Evolutionary conservation across 2,888 invertebrate genomes (phyloP).

Genomic region (Subacronicta megacephala): DNA sequence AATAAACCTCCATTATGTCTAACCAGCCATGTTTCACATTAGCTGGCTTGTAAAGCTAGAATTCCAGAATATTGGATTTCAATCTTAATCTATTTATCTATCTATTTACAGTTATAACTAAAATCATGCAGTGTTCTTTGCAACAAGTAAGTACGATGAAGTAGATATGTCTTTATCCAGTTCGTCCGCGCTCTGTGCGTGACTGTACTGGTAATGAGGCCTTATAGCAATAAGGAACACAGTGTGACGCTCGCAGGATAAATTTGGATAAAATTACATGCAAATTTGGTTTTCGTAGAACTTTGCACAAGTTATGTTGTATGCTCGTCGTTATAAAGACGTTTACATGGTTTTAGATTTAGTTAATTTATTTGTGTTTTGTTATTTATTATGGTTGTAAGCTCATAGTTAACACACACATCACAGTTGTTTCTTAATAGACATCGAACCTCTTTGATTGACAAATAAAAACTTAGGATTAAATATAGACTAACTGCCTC

Average conservation of each 20-base stretch:
- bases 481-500: too few relatives aligned
- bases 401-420: too few relatives aligned
- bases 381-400: too few relatives aligned
- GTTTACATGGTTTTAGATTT: not conserved
- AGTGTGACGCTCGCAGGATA: constrained; percentile 42
- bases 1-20: too few relatives aligned
- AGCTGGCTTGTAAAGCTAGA: too few relatives aligned
- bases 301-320: constrained; percentile 14
- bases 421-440: too few relatives aligned
- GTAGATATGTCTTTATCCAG: constrained; percentile 70
- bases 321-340: not conserved
- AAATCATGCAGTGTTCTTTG: constrained; percentile 30
- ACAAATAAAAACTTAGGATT: too few relatives aligned
- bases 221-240: constrained; percentile 51
- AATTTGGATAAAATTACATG: constrained; percentile 51
- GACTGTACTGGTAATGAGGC: constrained; percentile 75
- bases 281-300: constrained; percentile 46
- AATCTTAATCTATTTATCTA: too few relatives aligned
- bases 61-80: too few relatives aligned
- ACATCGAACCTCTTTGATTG: too few relatives aligned
- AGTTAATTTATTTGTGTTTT: not conserved
- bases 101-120: constrained; percentile 25
- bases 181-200: constrained; percentile 67
- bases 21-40: too few relatives aligned
- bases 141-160: constrained; percentile 57